Evolutionary conservation across 2,797 vertebrate genomes (phyloP).

Genomic region (Mallotus villosus): DNA sequence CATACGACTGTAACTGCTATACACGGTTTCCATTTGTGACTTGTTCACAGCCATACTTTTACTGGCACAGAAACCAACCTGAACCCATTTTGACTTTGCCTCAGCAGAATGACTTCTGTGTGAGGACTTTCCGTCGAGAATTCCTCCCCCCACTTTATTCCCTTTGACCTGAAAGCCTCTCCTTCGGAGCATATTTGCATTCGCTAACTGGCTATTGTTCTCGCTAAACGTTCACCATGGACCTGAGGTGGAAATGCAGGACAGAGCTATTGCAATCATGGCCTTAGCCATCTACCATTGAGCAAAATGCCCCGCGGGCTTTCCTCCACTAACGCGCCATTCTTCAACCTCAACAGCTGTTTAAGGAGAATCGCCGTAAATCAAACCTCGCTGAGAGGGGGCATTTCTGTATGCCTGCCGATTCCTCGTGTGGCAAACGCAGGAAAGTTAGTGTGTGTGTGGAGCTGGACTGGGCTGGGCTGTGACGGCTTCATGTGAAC

Average conservation of each 20-base stretch:
- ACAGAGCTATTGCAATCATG: not conserved
- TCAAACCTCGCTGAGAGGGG: constrained; percentile 58
- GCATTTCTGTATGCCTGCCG: constrained; percentile 49
- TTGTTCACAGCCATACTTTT: too few relatives aligned
- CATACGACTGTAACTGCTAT: too few relatives aligned
- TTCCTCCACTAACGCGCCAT: constrained; percentile 46
- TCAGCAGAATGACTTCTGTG: not conserved
- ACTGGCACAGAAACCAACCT: not conserved
- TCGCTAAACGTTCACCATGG: not conserved
- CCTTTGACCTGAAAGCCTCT: not conserved
- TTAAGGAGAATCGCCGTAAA: constrained; percentile 64
- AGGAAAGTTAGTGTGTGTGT: too few relatives aligned
- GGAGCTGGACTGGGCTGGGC: too few relatives aligned
- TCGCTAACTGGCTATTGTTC: not conserved
- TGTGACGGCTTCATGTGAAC: constrained; percentile 33
- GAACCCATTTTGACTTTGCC: not conserved
- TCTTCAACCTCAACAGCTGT: constrained; percentile 49
- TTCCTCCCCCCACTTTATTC: not conserved
- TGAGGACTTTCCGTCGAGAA: not conserved
- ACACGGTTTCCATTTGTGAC: not conserved
- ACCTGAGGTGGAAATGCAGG: not conserved
- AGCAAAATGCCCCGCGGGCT: constrained; percentile 47
- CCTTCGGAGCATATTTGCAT: not conserved
- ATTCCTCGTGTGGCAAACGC: constrained; percentile 22
- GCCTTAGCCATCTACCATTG: constrained; percentile 29